Evolutionary conservation across 2,888 invertebrate genomes (phyloP).

Genomic region (Pristionchus arcanus): DNA sequence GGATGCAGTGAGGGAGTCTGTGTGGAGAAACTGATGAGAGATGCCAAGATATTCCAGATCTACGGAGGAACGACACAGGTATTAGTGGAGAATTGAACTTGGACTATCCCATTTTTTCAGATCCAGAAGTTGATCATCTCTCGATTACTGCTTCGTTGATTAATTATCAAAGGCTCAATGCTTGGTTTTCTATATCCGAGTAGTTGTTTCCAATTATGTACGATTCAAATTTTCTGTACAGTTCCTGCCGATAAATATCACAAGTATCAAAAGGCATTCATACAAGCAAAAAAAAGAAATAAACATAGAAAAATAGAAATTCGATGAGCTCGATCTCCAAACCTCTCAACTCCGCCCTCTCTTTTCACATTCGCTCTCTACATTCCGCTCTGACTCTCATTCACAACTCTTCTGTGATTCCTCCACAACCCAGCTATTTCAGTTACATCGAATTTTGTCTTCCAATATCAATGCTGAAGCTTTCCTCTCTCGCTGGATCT

Average conservation of each 20-base stretch:
- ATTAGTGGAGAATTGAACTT: background rate
- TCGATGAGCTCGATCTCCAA: background rate
- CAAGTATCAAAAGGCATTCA: background rate
- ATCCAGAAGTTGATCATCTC: conserved; percentile 41
- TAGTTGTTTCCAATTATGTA: background rate
- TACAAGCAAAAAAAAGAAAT: background rate
- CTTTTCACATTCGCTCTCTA: background rate
- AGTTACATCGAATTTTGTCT: too few relatives aligned
- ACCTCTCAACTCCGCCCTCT: background rate
- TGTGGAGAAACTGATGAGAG: conserved; percentile 97
- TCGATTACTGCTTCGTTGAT: background rate
- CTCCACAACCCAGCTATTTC: background rate
- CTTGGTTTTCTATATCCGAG: background rate
- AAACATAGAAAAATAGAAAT: background rate
- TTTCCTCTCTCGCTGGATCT: background rate
- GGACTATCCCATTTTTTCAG: background rate
- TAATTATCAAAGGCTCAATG: background rate
- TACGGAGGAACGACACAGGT: conserved; percentile 93
- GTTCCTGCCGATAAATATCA: background rate
- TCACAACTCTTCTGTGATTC: background rate
- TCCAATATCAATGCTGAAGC: conserved; percentile 15
- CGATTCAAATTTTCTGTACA: background rate
- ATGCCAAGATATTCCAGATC: conserved; percentile 98
- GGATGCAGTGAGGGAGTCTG: conserved; percentile 94
- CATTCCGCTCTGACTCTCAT: background rate